Conservation (phyloP, 2,113 vertebrate genomes). For the Cyprinodon variegatus region DNA sequence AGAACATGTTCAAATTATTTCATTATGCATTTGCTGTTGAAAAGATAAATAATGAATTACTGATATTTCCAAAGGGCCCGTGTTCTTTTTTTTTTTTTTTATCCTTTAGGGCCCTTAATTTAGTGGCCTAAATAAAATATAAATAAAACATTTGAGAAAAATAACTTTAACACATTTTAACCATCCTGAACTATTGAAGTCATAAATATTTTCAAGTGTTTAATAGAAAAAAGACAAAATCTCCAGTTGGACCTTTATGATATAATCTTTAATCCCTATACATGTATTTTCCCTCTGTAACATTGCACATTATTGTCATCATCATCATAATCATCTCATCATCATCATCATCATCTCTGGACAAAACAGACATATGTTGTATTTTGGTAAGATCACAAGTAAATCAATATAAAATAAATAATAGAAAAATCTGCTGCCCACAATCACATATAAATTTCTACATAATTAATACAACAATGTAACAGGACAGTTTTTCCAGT, state of each 20-base stretch:
- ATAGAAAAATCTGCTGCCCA: slow-evolving; percentile 69
- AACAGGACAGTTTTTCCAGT: slow-evolving; percentile 70
- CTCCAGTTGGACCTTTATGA: slow-evolving; percentile 32
- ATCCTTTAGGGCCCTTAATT: too few relatives aligned
- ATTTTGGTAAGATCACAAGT: slow-evolving; percentile 66
- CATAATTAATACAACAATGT: slow-evolving; percentile 71
- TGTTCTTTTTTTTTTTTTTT: too few relatives aligned
- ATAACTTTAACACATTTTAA: neutral
- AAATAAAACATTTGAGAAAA: too few relatives aligned
- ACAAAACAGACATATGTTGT: slow-evolving; percentile 67
- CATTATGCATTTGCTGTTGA: too few relatives aligned
- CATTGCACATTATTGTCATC: slow-evolving; percentile 65
- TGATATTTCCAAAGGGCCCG: too few relatives aligned
- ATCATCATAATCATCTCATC: slow-evolving; percentile 50
- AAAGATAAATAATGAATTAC: too few relatives aligned
- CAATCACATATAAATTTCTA: slow-evolving; percentile 75
- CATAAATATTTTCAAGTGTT: neutral
- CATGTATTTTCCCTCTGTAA: slow-evolving; percentile 65
- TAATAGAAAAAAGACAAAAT: neutral
- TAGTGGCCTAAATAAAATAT: too few relatives aligned
- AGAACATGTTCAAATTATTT: too few relatives aligned
- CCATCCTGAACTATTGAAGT: neutral
- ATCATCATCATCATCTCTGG: slow-evolving; percentile 55
- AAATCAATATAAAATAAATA: slow-evolving; percentile 70
- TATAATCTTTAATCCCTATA: slow-evolving; percentile 72